These are phyloP conservation scores for Alloscopus bannaensis DNA, from an alignment of 2,888 invertebrate genomes.

Conservation along the genomic window DNA sequence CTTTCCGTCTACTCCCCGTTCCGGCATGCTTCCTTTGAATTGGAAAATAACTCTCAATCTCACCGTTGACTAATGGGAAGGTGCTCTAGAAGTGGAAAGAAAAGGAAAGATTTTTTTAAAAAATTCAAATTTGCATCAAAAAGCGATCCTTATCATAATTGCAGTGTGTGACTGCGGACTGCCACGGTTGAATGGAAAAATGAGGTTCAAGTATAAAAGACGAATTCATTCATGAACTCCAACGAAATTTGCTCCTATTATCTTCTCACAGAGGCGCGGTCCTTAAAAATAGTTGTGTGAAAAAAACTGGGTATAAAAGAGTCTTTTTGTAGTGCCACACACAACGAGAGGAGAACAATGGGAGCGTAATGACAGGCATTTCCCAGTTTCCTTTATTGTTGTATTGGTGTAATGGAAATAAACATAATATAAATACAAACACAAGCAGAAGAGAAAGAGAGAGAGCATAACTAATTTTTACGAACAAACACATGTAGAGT, in stretches of 20 bases:
- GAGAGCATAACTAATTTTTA: conserved; percentile 55
- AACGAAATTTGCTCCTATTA: conserved; percentile 13
- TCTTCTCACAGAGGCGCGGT: conserved; percentile 51
- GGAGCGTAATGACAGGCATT: conserved; percentile 38
- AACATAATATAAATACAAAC: conserved; percentile 11
- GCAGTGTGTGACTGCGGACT: conserved; percentile 57
- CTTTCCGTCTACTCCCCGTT: conserved; percentile 58
- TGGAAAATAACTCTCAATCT: conserved; percentile 9
- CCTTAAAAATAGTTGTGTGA: conserved; percentile 42
- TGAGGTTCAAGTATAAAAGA: conserved; percentile 46
- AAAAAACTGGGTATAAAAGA: no score
- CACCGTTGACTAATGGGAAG: conserved; percentile 36
- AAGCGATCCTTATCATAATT: conserved; percentile 62
- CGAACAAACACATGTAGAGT: conserved; percentile 35
- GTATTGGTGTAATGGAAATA: conserved; percentile 38
- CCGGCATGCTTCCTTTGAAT: conserved; percentile 49
- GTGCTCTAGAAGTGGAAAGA: conserved; percentile 33
- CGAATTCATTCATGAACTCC: conserved; percentile 42
- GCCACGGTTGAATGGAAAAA: conserved; percentile 54
- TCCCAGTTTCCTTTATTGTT: conserved; percentile 11
- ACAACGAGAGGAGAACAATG: conserved; percentile 35
- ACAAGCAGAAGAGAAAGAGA: background rate
- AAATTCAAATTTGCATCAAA: conserved; percentile 58
- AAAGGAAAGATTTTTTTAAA: conserved; percentile 20
- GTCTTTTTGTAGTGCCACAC: conserved; percentile 45